phyloP scores from a whole-genome alignment of 2,113 vertebrate genomes.

The Chaetodon trifascialis region DNA sequence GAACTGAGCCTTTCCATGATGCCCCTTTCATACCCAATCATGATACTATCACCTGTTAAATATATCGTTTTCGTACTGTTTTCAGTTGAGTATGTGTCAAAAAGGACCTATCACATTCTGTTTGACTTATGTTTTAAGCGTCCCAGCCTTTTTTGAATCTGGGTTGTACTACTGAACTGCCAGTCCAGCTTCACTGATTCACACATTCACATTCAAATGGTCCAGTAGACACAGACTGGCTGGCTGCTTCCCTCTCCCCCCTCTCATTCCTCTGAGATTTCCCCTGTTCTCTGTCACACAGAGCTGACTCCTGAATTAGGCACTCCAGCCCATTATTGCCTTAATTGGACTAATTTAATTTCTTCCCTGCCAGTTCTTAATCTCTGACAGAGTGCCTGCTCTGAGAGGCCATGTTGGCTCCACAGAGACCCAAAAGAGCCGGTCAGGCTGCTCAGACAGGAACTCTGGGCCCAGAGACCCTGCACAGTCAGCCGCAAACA shows the following conservation, averaged over 20 bases:
- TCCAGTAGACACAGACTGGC: constrained; percentile 31
- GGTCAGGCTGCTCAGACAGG: constrained; percentile 72
- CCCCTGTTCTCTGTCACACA: constrained; percentile 41
- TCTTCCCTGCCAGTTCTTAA: constrained; percentile 78
- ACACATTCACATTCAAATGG: constrained; percentile 36
- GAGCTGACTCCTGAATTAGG: constrained; percentile 74
- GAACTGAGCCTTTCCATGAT: too few relatives aligned
- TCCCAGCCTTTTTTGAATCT: too few relatives aligned
- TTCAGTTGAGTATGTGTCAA: too few relatives aligned
- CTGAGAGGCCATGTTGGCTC: constrained; percentile 74
- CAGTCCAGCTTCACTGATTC: constrained; percentile 20
- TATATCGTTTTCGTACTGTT: too few relatives aligned
- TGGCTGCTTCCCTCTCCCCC: constrained; percentile 18
- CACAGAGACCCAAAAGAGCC: constrained; percentile 67
- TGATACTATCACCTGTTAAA: too few relatives aligned
- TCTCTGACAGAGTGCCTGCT: constrained; percentile 75
- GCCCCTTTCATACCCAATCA: too few relatives aligned
- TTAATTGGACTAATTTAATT: constrained; percentile 84
- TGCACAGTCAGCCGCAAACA: constrained; percentile 49
- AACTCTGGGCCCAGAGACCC: constrained; percentile 65
- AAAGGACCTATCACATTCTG: too few relatives aligned
- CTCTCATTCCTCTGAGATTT: constrained; percentile 55
- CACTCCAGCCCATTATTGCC: constrained; percentile 75
- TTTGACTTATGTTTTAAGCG: too few relatives aligned
- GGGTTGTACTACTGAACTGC: not conserved